Percentiles rank a stretch among this genome's conserved stretches.
Evolutionary conservation across 2,888 invertebrate genomes (phyloP).

Genomic region (Halictus ligatus): DNA sequence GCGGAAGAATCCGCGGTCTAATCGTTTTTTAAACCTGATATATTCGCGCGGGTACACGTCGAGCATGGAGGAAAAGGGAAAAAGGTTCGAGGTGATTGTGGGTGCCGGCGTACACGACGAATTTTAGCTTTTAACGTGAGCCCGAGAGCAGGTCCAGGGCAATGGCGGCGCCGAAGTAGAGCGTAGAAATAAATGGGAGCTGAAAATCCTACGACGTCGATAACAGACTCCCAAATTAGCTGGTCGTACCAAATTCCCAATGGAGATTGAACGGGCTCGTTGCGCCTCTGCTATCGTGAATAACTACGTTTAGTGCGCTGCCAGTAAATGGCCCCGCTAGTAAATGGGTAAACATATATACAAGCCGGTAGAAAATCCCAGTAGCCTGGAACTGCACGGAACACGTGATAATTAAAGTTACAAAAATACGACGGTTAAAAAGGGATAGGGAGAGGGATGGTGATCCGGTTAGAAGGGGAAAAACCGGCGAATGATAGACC

Average conservation of each 20-base stretch:
- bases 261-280: conserved; percentile 72
- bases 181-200: conserved; percentile 70
- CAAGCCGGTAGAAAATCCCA: conserved; percentile 62
- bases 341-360: conserved; percentile 65
- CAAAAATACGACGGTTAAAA: conserved; percentile 66
- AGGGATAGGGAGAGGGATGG: not conserved
- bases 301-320: conserved; percentile 71
- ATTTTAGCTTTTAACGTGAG: conserved; percentile 28
- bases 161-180: conserved; percentile 36
- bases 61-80: not conserved
- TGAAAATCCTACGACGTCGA: conserved; percentile 74
- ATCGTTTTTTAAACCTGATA: not conserved
- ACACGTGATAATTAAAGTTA: conserved; percentile 74
- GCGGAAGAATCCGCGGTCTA: not conserved
- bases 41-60: not conserved
- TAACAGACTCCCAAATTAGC: conserved; percentile 74
- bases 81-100: not conserved
- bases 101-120: not conserved
- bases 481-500: conserved; percentile 38
- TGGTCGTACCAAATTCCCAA: conserved; percentile 73
- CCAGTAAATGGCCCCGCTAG: conserved; percentile 67
- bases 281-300: conserved; percentile 73
- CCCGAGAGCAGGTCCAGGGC: not conserved
- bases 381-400: conserved; percentile 68
- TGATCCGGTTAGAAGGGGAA: not conserved